phyloP scores from a whole-genome alignment of 2,888 invertebrate species.

The Scaptomyza parva region DNA sequence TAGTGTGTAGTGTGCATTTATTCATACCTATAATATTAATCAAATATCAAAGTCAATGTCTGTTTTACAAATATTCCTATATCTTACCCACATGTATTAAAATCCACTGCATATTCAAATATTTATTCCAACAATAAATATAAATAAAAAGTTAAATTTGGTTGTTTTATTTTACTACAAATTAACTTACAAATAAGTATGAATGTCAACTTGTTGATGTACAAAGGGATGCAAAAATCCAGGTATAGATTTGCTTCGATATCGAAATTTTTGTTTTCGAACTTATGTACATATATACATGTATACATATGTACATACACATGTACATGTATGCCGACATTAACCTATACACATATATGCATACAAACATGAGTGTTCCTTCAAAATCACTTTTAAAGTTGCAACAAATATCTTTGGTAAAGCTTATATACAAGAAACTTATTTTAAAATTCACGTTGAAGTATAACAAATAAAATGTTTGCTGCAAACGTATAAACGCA shows the following conservation, averaged over 20 bases:
- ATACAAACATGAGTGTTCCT: no score
- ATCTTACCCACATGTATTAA: neutral
- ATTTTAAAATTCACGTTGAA: neutral
- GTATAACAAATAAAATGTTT: slow-evolving; percentile 4
- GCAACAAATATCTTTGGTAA: neutral
- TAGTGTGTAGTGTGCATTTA: slow-evolving; percentile 20
- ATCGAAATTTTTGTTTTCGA: neutral
- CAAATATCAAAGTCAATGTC: slow-evolving; percentile 51
- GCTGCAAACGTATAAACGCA: slow-evolving; percentile 15
- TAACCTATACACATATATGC: no score
- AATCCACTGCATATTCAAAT: neutral
- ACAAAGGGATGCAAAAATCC: neutral
- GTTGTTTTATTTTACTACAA: neutral
- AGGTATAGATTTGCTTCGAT: neutral
- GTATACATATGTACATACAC: neutral
- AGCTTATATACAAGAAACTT: neutral
- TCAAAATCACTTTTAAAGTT: neutral
- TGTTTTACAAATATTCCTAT: slow-evolving; percentile 54
- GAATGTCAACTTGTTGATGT: neutral
- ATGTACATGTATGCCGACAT: no score
- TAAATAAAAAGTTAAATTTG: neutral
- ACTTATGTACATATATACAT: neutral
- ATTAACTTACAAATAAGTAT: neutral
- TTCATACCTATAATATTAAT: slow-evolving; percentile 23
- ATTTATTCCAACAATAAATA: slow-evolving; percentile 13